Evolutionary conservation across 1,140 invertebrate species (phyloP).

Genomic region (Orussus abietinus): DNA sequence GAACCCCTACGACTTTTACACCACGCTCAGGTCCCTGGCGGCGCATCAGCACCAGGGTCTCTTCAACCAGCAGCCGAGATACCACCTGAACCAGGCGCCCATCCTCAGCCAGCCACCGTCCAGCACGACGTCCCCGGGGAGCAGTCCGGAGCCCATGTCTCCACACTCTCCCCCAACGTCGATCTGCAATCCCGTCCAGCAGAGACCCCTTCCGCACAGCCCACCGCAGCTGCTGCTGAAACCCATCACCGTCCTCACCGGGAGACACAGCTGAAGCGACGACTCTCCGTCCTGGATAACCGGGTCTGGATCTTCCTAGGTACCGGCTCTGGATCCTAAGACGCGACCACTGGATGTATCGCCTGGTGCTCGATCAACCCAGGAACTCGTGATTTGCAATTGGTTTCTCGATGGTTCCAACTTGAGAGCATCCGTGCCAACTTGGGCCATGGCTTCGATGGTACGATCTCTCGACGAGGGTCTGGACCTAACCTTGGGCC

Average conservation of each 20-base stretch:
- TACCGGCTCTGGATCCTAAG: no score
- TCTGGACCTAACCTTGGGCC: no score
- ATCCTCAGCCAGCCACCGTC: slow-evolving; percentile 38
- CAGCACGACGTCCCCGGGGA: slow-evolving; percentile 51
- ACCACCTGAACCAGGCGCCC: slow-evolving; percentile 33
- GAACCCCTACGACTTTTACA: slow-evolving; percentile 52
- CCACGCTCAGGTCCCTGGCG: slow-evolving; percentile 48
- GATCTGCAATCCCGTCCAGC: slow-evolving; percentile 36
- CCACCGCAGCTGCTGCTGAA: slow-evolving; percentile 42
- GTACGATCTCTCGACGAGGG: no score
- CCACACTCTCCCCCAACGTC: slow-evolving; percentile 34
- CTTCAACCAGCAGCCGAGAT: slow-evolving; percentile 42
- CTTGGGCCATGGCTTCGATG: no score
- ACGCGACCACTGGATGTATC: no score
- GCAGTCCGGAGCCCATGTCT: slow-evolving; percentile 53
- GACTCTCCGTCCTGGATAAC: no score
- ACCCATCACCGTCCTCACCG: slow-evolving; percentile 48
- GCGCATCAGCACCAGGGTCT: slow-evolving; percentile 41
- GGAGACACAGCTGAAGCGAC: slow-evolving; percentile 47
- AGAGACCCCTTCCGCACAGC: slow-evolving; percentile 25
- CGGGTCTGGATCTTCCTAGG: no score
- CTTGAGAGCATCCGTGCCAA: no score
- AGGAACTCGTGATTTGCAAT: no score
- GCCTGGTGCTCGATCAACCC: no score
- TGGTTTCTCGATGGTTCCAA: no score